phyloP scores from a whole-genome alignment of 2,797 vertebrate genomes.

The Oreonectes daqikongensis region DNA sequence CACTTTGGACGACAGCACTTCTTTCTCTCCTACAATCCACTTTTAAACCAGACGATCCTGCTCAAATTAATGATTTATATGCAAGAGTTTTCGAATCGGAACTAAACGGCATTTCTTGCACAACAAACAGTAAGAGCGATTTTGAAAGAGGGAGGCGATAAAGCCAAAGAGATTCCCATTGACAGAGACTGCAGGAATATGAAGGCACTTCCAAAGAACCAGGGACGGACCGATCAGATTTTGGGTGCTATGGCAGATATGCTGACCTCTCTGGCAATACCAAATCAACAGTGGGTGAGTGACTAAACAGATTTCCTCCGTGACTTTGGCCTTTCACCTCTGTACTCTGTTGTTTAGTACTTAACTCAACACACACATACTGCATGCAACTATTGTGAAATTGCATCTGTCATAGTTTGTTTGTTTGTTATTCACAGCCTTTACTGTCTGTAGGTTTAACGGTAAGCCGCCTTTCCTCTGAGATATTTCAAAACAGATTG shows the following conservation, averaged over 20 bases:
- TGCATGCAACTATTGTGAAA: not conserved
- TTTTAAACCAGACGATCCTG: conserved; percentile 44
- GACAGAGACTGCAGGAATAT: conserved; percentile 52
- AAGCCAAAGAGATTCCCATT: conserved; percentile 6
- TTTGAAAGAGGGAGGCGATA: conserved; percentile 39
- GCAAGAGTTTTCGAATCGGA: conserved; percentile 63
- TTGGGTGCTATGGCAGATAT: conserved; percentile 90
- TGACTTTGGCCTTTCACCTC: conserved; percentile 18
- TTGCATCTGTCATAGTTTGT: not conserved
- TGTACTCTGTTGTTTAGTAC: no score
- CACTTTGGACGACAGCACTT: conserved; percentile 42
- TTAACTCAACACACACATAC: no score
- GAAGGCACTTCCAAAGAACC: conserved; percentile 82
- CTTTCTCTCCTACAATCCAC: conserved; percentile 32
- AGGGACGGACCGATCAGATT: conserved; percentile 89
- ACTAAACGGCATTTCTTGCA: conserved; percentile 57
- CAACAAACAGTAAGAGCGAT: conserved; percentile 38
- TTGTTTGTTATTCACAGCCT: not conserved
- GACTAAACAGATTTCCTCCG: conserved; percentile 27
- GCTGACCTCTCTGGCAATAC: conserved; percentile 86
- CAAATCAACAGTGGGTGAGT: conserved; percentile 88
- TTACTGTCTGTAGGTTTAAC: not conserved
- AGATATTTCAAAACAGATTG: not conserved
- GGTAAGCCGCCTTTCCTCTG: not conserved
- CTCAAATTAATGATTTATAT: conserved; percentile 66